phyloP scores from a whole-genome alignment of 2,888 invertebrate species.

The Saturnia pavonia region DNA sequence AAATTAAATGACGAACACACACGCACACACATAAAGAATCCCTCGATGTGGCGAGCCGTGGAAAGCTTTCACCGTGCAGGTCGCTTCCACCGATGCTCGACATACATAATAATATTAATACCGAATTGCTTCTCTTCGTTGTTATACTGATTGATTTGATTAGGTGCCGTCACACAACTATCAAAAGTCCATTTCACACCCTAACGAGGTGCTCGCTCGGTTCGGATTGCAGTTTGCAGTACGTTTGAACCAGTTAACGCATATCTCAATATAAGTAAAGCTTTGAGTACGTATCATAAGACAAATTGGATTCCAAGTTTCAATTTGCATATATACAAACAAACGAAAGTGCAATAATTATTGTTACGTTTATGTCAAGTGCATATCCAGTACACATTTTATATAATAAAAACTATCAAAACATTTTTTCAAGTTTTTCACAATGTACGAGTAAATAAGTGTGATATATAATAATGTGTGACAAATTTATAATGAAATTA shows the following conservation, averaged over 20 bases:
- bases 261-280: not conserved
- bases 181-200: conserved; percentile 38
- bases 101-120: conserved; percentile 53
- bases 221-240: conserved; percentile 3
- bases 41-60: conserved; percentile 43
- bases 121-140: conserved; percentile 47
- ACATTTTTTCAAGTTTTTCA: too few relatives aligned
- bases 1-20: conserved; percentile 70
- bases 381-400: not conserved
- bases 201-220: not conserved
- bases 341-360: too few relatives aligned
- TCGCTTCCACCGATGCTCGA: conserved; percentile 50
- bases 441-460: too few relatives aligned
- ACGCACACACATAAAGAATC: conserved; percentile 40
- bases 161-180: conserved; percentile 51
- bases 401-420: too few relatives aligned
- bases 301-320: not conserved
- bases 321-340: too few relatives aligned
- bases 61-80: conserved; percentile 72
- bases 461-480: not conserved
- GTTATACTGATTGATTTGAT: conserved; percentile 44
- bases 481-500: not conserved
- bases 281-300: not conserved
- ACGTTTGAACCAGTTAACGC: not conserved
- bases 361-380: not conserved